phyloP scores from a whole-genome alignment of 2,113 vertebrate genomes.

The Ciconia maguari region DNA sequence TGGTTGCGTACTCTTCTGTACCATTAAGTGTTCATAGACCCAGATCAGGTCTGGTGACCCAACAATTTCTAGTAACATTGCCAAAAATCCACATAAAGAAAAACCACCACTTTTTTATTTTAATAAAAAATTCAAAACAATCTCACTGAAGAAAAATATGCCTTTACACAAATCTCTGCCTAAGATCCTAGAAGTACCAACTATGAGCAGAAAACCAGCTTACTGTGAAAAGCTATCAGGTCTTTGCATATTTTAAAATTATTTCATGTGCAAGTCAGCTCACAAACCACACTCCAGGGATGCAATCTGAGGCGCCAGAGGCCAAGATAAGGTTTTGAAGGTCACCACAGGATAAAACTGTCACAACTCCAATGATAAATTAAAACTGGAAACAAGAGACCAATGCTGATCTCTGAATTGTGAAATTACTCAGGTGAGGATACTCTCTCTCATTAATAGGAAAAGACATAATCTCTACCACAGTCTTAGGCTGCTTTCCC shows the following conservation, averaged over 20 bases:
- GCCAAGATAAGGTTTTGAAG: not conserved
- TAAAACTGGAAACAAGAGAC: not conserved
- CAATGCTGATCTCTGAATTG: not conserved
- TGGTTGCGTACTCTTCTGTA: not conserved
- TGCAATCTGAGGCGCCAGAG: not conserved
- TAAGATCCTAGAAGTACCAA: not conserved
- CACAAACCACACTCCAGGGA: not conserved
- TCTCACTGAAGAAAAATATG: not conserved
- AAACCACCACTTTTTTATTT: not conserved
- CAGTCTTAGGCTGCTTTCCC: conserved; percentile 2
- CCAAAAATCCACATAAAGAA: not conserved
- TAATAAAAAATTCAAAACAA: not conserved
- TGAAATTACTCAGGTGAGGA: not conserved
- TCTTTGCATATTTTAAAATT: not conserved
- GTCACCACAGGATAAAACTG: not conserved
- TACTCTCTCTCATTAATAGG: not conserved
- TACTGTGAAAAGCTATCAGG: not conserved
- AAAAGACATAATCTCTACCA: not conserved
- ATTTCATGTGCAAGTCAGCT: not conserved
- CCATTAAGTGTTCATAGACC: not conserved
- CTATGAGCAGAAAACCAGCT: not conserved
- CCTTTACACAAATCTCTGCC: not conserved
- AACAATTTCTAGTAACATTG: not conserved
- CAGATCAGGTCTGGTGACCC: not conserved
- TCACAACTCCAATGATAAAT: not conserved